Conservation (phyloP, 2,113 vertebrate species). For the Oncorhynchus gorbuscha region DNA sequence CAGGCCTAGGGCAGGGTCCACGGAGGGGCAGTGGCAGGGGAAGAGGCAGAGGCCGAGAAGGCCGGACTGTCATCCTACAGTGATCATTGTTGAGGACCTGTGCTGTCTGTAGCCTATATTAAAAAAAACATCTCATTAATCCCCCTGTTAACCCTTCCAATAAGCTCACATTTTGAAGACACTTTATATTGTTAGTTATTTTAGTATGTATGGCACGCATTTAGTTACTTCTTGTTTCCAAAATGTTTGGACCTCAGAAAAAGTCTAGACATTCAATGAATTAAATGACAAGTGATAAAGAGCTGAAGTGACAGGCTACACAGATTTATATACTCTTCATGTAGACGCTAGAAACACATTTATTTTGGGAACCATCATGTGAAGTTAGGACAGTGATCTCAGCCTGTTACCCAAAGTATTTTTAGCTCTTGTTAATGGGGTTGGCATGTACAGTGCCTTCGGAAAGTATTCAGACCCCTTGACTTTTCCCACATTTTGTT, state of each 20-base stretch:
- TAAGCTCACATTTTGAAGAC: not conserved
- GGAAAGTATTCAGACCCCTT: too few species aligned
- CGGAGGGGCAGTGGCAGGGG: conserved; percentile 31
- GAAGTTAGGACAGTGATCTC: not conserved
- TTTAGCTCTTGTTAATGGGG: not conserved
- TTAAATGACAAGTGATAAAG: not conserved
- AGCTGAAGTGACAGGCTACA: not conserved
- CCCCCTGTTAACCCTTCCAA: not conserved
- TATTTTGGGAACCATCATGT: not conserved
- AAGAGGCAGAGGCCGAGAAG: conserved; percentile 30
- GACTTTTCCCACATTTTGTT: too few species aligned
- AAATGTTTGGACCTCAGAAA: not conserved
- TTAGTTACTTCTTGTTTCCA: not conserved
- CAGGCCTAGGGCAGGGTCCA: conserved; percentile 34
- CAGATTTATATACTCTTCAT: not conserved
- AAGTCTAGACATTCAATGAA: not conserved
- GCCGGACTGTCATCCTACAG: conserved; percentile 58
- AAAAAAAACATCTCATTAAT: not conserved
- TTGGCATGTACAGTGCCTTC: not conserved
- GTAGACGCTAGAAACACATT: not conserved
- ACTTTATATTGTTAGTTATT: not conserved
- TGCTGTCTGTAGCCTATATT: not conserved
- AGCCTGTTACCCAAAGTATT: not conserved
- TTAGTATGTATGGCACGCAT: not conserved
- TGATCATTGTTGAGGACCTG: conserved; percentile 11